Conservation (phyloP, 2,797 vertebrate species). For the Anguilla obscura region DNA sequence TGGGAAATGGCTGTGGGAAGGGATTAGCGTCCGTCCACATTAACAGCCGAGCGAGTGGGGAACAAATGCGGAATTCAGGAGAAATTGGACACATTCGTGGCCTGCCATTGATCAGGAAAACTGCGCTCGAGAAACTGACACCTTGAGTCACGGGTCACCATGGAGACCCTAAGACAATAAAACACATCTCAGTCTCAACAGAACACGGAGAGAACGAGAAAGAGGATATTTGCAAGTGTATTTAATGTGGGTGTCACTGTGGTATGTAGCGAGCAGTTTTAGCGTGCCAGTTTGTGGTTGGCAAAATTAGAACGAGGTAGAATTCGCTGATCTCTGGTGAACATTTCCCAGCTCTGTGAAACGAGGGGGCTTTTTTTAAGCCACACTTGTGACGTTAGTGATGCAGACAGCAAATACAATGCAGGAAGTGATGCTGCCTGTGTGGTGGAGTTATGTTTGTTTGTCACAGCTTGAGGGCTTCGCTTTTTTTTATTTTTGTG, state of each 20-base stretch:
- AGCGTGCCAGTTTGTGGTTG: neutral
- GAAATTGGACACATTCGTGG: slow-evolving; percentile 54
- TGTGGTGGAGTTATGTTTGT: neutral
- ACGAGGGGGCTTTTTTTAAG: neutral
- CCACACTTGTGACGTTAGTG: neutral
- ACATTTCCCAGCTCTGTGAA: neutral
- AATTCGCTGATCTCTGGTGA: neutral
- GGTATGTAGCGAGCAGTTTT: neutral
- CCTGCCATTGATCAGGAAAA: slow-evolving; percentile 57
- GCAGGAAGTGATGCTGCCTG: slow-evolving; percentile 26
- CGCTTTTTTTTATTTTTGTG: neutral
- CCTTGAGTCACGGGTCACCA: neutral
- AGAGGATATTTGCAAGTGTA: neutral
- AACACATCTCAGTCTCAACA: neutral
- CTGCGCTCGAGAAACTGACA: neutral
- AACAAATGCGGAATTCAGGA: slow-evolving; percentile 60
- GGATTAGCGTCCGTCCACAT: slow-evolving; percentile 59
- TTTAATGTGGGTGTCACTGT: neutral
- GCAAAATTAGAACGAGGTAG: neutral
- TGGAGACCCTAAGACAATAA: slow-evolving; percentile 1
- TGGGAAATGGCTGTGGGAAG: slow-evolving; percentile 71
- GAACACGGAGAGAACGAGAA: neutral
- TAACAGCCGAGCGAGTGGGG: slow-evolving; percentile 52
- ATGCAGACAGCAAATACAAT: slow-evolving; percentile 8
- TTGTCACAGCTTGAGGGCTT: neutral